phyloP scores from a whole-genome alignment of 1,140 invertebrate genomes.

The Trichonephila inaurata region DNA sequence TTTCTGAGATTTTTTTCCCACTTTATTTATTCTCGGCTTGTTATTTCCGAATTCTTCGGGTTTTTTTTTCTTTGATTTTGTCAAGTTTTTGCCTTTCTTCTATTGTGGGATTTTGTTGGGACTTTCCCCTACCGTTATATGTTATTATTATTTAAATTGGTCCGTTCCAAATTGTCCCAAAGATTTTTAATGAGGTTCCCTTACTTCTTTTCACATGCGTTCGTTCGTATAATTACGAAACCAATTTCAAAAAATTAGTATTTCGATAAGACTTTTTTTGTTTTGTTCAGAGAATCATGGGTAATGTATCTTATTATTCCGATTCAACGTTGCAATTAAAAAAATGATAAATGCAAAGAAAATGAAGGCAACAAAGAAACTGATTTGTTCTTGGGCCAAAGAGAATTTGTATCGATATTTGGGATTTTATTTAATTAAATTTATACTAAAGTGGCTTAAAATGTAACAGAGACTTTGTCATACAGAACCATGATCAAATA shows the following conservation, averaged over 20 bases:
- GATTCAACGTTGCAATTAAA: no score
- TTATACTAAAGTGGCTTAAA: no score
- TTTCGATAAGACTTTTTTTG: not conserved
- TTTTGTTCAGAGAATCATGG: not conserved
- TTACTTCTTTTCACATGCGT: not conserved
- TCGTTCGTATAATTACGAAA: no score
- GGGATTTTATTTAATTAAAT: no score
- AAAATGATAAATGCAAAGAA: no score
- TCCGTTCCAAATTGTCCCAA: not conserved
- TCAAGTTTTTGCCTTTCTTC: constrained; percentile 1
- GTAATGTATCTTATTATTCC: no score
- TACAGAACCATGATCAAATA: no score
- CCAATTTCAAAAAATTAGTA: not conserved
- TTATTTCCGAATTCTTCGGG: not conserved
- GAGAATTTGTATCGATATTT: no score
- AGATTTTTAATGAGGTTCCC: constrained; percentile 4
- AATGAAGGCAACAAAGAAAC: no score
- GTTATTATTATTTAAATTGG: not conserved
- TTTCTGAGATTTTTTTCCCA: not conserved
- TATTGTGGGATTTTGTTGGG: not conserved
- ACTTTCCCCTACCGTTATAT: not conserved
- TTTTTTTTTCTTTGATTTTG: no score
- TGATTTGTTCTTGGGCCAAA: no score
- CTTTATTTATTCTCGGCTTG: constrained; percentile 31
- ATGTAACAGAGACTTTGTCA: no score